Evolutionary conservation across 1,140 invertebrate species (phyloP), one percentile per base, ranked within the genome.

Genomic region (Calliphora vicina): DNA sequence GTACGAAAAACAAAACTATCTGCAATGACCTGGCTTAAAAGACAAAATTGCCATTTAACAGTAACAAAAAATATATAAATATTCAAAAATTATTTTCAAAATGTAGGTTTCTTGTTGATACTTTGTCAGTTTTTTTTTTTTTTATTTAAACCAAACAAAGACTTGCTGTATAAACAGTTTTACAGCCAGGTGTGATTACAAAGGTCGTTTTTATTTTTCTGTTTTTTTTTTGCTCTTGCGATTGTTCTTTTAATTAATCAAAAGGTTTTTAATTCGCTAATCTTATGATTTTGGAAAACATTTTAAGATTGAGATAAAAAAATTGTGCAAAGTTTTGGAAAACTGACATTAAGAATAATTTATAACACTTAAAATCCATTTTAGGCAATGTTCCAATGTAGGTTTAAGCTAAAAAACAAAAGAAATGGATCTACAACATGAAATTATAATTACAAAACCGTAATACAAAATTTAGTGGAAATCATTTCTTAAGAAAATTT

Each of bases 101-200:
- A 78, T 78, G 74, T 78, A 78, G 74, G n/a, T 78, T 78, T 78
- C 42, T 43, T 43, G 61, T 67, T 25, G 61, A 67, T 67, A 23
- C n/a, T 67, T 23, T 67, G n/a, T 67, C n/a, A 23, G 61, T 67
- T 67, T 67, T 67, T 57, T 42, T 45, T 78, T 45, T 74, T 12
- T 17, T 74, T n/a, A 45, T 78, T 43, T 78, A 45, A 43, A 27
- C 27, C 74, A 78, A 78, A 76, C 73, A 76, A 76, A 76, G 73
- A 78, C n/a, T 12, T 23, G 35, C 3, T 45, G 45, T 42, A 42
- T n/a, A 3, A 23, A 6, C 17, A 76, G 27, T 35, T 20, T 23
- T 43, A 45, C 25, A 45, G 74, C 74, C 74, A 78, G 74, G 74
- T 78, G 74, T 78, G 74, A 23, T 78, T 78, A 78, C 74, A 78